Base-by-base conservation (phyloP, 2,888 invertebrate genomes). In the Eurois occulta region DNA sequence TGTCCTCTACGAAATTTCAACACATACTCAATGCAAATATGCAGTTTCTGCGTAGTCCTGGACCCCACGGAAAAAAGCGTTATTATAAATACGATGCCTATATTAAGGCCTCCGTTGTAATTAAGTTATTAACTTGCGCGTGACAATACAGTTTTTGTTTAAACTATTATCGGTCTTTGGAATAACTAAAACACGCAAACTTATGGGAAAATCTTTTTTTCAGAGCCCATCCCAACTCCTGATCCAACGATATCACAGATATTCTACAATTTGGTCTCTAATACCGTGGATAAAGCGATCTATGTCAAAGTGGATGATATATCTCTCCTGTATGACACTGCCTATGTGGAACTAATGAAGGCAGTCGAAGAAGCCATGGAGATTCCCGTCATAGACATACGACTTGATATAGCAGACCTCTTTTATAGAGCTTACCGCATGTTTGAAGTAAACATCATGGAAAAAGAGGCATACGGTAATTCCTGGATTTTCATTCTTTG, bases 311-410 rank as follows among this genome's bases (percentile, higher is more conserved):
- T 95, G 0, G 92, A 94, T 66, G 95, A 96, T 0, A 60, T 62
- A 3, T 80, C 87, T 0, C 74, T 96, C 0, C 90, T 90, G 8
- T 96, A 95, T 74, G 96, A 96, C 78, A 94, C 94, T 0, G 96
- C 96, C 0, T 96, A 94, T 71, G 94, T 96, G 3, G 95, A 95
- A 78, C 85, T 96, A 0, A 84, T 75, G 73, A 94, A 93, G 46
- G 93, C 93, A 1, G 95, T 96, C 0, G 96, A 96, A 85, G 85
- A 90, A 46, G 95, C 96, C 0, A 96, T 96, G 96, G 96, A 96
- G 81, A 91, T 96, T 75, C 95, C 96, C 0, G 95, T 96, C 1
- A 84, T 91, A 7, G 94, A 94, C 0, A 94, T 96, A 60, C 90
- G 85, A 69, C 86, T 91, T 77, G 96, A 96, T 48, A 94, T 96